These are phyloP conservation scores for Tinea trinotella DNA, from an alignment of 2,888 invertebrate species.

Conservation along the genomic window DNA sequence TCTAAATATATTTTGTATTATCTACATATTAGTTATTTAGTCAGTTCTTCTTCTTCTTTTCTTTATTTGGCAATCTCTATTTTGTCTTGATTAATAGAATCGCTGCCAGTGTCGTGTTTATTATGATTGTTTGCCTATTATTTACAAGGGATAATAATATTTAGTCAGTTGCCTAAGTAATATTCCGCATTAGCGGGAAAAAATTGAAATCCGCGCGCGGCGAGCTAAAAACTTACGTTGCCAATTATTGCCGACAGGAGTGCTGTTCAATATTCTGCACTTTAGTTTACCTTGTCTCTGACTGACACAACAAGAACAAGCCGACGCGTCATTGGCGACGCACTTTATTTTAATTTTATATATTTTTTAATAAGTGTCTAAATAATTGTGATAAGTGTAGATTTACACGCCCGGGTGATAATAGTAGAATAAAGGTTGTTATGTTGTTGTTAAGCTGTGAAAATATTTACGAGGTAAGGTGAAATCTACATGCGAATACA, in stretches of 20 bases:
- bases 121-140: no score
- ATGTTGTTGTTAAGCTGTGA: conserved; percentile 60
- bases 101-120: no score
- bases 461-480: conserved; percentile 64
- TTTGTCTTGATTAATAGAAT: no score
- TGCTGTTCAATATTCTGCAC: conserved; percentile 5
- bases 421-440: conserved; percentile 67
- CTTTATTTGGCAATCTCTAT: no score
- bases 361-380: conserved; percentile 64
- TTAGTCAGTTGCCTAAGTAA: no score
- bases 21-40: no score
- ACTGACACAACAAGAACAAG: conserved; percentile 20
- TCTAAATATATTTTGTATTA: no score
- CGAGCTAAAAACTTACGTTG: neutral
- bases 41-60: no score
- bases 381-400: conserved; percentile 71
- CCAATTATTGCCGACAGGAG: conserved; percentile 1
- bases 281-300: conserved; percentile 12
- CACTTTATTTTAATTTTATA: conserved; percentile 64
- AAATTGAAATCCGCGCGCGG: neutral
- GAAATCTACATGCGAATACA: conserved; percentile 30
- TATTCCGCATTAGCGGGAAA: neutral
- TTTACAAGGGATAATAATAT: no score
- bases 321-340: conserved; percentile 65
- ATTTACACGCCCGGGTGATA: conserved; percentile 67